These are phyloP conservation scores for Murina feae DNA, from an alignment of 2,113 vertebrate genomes.

Conservation along the genomic window DNA sequence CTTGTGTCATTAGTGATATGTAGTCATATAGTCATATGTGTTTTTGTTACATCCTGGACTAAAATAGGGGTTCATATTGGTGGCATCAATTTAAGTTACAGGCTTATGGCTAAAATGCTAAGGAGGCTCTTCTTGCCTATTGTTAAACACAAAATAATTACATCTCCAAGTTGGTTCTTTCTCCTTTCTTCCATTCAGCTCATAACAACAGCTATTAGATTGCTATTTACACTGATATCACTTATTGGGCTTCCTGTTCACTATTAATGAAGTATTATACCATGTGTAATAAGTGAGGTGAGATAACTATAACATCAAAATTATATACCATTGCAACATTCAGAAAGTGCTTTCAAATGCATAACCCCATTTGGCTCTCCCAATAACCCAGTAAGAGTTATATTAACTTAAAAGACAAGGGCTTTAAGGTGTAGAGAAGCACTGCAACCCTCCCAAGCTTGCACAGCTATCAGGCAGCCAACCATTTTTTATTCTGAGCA, in stretches of 20 bases:
- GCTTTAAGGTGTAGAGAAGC: background rate
- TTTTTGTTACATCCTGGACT: background rate
- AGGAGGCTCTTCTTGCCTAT: background rate
- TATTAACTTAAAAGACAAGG: constrained; percentile 14
- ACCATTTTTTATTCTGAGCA: background rate
- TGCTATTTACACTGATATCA: background rate
- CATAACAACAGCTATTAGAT: background rate
- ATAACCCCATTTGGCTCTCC: background rate
- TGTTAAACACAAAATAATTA: background rate
- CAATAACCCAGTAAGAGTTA: background rate
- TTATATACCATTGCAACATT: background rate
- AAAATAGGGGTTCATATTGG: background rate
- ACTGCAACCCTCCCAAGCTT: background rate
- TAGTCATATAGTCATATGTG: too few relatives aligned
- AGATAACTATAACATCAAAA: background rate
- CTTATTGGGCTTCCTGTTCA: background rate
- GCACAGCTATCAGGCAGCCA: background rate
- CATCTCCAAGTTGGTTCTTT: background rate
- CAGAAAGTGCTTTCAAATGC: background rate
- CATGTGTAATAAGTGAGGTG: background rate
- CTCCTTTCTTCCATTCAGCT: background rate
- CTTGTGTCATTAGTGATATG: background rate
- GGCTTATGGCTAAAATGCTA: background rate
- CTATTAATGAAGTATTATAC: background rate
- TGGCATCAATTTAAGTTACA: background rate